Conservation (phyloP, 2,888 invertebrate genomes). For the Smittia aterrima region DNA sequence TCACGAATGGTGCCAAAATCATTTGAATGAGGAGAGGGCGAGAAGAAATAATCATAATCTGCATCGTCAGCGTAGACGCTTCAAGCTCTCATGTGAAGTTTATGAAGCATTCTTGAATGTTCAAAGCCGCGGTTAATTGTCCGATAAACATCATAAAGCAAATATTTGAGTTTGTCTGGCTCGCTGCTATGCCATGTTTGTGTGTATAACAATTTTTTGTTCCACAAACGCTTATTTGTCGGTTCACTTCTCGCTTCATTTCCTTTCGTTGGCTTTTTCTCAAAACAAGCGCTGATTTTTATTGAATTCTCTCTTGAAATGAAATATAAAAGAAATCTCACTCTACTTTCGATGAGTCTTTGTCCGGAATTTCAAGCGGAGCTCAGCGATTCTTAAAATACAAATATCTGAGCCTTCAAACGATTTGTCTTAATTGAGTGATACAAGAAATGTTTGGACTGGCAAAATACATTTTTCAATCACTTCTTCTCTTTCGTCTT, state of each 20-base stretch:
- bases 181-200: not conserved
- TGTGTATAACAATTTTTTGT: conserved; percentile 12
- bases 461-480: conserved; percentile 34
- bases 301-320: conserved; percentile 11
- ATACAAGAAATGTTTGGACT: conserved; percentile 38
- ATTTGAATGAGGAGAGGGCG: not conserved
- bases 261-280: conserved; percentile 11
- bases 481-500: conserved; percentile 19
- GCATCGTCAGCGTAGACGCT: conserved; percentile 17
- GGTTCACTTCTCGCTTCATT: conserved; percentile 19
- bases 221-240: conserved; percentile 12
- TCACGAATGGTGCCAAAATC: conserved; percentile 36
- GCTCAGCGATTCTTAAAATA: not conserved
- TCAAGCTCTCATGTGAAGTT: not conserved
- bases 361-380: not conserved
- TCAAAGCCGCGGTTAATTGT: conserved; percentile 32
- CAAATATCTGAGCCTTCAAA: conserved; percentile 25
- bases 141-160: conserved; percentile 34
- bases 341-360: conserved; percentile 30
- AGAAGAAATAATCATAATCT: conserved; percentile 25
- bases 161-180: conserved; percentile 34
- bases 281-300: conserved; percentile 16
- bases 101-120: not conserved
- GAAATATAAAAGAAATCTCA: conserved; percentile 27
- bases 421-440: conserved; percentile 34